Conservation (phyloP, 2,797 vertebrate species). For the Carduelis carduelis region DNA sequence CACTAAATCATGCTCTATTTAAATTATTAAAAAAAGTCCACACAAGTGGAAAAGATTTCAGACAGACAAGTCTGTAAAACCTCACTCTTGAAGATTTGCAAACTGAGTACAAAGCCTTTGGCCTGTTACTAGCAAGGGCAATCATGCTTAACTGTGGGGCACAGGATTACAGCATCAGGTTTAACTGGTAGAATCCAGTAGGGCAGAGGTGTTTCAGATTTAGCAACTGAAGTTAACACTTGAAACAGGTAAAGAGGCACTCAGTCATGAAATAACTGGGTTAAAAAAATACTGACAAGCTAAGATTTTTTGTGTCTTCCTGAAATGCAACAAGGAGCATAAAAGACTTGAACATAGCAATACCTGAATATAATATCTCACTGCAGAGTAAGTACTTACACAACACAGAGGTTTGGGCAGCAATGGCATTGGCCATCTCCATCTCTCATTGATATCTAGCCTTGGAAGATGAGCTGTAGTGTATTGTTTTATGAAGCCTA, state of each 20-base stretch:
- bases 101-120: not conserved
- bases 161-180: not conserved
- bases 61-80: not conserved
- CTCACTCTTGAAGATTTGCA: not conserved
- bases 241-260: not conserved
- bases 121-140: fast-evolving
- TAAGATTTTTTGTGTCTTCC: not conserved
- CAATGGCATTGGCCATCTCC: not conserved
- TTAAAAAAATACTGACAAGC: not conserved
- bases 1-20: fast-evolving
- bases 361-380: not conserved
- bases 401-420: not conserved
- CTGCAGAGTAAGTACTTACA: not conserved
- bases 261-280: not conserved
- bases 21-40: too few species aligned
- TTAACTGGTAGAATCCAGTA: not conserved
- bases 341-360: not conserved
- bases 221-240: not conserved
- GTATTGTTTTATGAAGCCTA: not conserved
- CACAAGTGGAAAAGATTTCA: not conserved
- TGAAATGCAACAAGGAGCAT: not conserved
- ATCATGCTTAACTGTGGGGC: not conserved
- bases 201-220: not conserved
- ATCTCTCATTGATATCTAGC: not conserved
- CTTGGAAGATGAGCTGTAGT: not conserved